These are phyloP conservation scores for Phenganax marumi DNA, from an alignment of 92 coral and sea anemone species.

Conservation along the genomic window DNA sequence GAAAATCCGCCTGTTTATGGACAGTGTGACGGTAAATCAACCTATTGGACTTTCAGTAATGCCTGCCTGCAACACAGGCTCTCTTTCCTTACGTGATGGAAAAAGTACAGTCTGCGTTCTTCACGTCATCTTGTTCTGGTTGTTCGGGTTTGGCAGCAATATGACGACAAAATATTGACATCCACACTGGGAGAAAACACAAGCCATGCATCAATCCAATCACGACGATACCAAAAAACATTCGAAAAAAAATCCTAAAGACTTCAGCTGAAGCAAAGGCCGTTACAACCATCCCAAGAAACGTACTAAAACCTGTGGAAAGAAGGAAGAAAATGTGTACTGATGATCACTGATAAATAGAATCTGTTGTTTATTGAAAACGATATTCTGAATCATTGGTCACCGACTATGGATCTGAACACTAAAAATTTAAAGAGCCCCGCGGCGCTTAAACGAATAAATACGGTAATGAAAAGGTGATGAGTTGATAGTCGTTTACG, in stretches of 20 bases:
- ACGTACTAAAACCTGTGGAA: conserved; percentile 65
- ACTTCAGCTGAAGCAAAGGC: conserved; percentile 69
- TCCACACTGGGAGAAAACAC: conserved; percentile 71
- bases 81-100: not conserved
- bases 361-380: not conserved
- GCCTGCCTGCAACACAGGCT: too few species aligned
- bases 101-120: not conserved
- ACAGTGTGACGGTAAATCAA: too few species aligned
- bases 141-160: conserved; percentile 6
- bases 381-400: too few species aligned
- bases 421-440: too few species aligned
- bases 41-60: too few species aligned
- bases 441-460: too few species aligned
- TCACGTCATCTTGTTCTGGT: not conserved
- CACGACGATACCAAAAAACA: conserved; percentile 73
- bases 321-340: not conserved
- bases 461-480: too few species aligned
- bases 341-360: not conserved
- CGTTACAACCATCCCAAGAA: conserved; percentile 65
- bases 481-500: not conserved
- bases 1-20: too few species aligned
- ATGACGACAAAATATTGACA: conserved; percentile 58
- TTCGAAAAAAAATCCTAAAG: conserved; percentile 74
- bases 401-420: too few species aligned
- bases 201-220: conserved; percentile 74